Evolutionary conservation across 2,888 invertebrate species (phyloP).

Genomic region (Rhodophaea formosa): DNA sequence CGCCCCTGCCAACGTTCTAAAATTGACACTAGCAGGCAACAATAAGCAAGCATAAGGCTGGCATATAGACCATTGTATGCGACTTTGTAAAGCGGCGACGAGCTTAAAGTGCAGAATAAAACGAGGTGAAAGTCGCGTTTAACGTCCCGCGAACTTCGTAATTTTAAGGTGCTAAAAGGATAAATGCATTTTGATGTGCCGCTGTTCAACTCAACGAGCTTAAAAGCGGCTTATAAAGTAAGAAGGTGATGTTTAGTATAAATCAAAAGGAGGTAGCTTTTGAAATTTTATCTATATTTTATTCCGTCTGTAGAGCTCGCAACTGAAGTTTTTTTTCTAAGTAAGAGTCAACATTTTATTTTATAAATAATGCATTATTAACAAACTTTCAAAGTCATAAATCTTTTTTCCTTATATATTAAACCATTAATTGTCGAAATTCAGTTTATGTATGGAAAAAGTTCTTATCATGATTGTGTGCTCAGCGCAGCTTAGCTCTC

Average conservation of each 20-base stretch:
- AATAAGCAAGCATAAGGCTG: conserved; percentile 35
- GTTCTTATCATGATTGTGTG: too few relatives aligned
- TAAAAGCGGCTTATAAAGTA: neutral
- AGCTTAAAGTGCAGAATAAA: conserved; percentile 14
- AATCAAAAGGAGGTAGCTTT: neutral
- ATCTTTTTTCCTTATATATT: too few relatives aligned
- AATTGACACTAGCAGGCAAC: conserved; percentile 52
- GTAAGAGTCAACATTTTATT: too few relatives aligned
- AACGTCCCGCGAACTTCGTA: conserved; percentile 4
- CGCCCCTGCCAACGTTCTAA: conserved; percentile 43
- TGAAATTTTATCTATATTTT: too few relatives aligned
- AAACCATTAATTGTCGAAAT: too few relatives aligned
- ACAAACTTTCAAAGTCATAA: too few relatives aligned
- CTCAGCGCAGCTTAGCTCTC: too few relatives aligned
- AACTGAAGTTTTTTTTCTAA: too few relatives aligned
- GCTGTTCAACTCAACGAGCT: neutral
- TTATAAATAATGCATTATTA: too few relatives aligned
- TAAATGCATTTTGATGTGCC: conserved; percentile 7
- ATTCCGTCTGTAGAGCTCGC: too few relatives aligned
- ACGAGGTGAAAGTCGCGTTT: conserved; percentile 20
- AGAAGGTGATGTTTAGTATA: neutral
- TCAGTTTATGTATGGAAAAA: too few relatives aligned
- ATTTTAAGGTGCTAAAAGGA: conserved; percentile 12
- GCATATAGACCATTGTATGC: conserved; percentile 49
- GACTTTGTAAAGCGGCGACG: conserved; percentile 47